Base-by-base conservation (phyloP, 1,140 invertebrate genomes). In the Vanessa atalanta region DNA sequence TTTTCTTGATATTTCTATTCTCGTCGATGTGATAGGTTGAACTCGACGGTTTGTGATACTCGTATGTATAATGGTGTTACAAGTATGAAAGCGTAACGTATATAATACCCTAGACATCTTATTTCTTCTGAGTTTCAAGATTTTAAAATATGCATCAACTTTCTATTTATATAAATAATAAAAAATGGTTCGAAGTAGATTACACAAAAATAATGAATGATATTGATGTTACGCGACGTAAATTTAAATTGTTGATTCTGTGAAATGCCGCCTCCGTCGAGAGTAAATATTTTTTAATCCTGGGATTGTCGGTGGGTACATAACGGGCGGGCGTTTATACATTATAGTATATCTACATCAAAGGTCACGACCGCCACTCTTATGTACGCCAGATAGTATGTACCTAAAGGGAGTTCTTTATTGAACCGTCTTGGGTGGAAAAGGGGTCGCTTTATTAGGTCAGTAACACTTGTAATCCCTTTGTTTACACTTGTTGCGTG, bases 381-480 rank as follows among this genome's bases (percentile, higher is more conserved):
- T 90, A 89, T 90, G 84, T 92, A 91, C 85, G 79, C 81, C 82
- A 86, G 86, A 90, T 87, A 84, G 82, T 87, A 88, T 81, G 87
- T 89, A 89, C 87, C 87, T 87, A 90, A 84, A 90, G 86, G 87
- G 89, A 91, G 87, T 90, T 91, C 89, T 91, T 90, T 93, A 91
- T 91, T 90, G 87, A 90, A 87, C 87, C 79, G 85, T 90, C 88
- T 91, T 91, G 88, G 85, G 87, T 86, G 86, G 83, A 78, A 90
- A 90, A 91, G 88, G 91, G 91, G 89, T 89, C 86, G 87, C 78
- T 88, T 91, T 93, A 93, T 90, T 93, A 91, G 91, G 91, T 93
- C 91, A 93, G 88, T 91, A 90, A 89, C 88, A 90, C 88, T 90
- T 86, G 85, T 87, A 86, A 87, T 88, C 83, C 79, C 85, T 91